phyloP scores from a whole-genome alignment of 2,113 vertebrate species.

The Setophaga coronata region DNA sequence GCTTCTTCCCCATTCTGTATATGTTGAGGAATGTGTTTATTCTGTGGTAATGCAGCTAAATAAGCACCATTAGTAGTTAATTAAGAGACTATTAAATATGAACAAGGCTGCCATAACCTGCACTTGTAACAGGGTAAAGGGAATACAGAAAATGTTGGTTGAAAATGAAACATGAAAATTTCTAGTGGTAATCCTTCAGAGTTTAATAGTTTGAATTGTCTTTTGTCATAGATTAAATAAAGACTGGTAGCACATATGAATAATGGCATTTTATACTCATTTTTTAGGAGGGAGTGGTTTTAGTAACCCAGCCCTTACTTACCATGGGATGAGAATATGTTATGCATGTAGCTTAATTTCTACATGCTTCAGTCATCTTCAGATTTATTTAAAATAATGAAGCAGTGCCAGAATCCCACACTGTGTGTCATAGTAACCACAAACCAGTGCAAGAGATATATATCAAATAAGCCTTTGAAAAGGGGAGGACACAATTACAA shows the following conservation, averaged over 20 bases:
- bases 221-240: background rate
- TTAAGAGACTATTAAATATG: background rate
- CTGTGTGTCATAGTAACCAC: background rate
- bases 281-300: background rate
- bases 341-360: background rate
- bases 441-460: background rate
- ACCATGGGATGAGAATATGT: background rate
- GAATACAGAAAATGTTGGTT: background rate
- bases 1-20: background rate
- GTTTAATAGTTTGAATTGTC: background rate
- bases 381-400: background rate
- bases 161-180: background rate
- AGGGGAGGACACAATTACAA: background rate
- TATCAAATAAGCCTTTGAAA: background rate
- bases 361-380: background rate
- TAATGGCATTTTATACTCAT: background rate
- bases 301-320: background rate
- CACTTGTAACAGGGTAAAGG: background rate
- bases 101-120: background rate
- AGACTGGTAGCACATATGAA: background rate
- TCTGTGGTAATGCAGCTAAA: background rate
- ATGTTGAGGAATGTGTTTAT: background rate
- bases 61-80: background rate
- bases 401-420: background rate
- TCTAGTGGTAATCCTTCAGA: background rate